Evolutionary conservation across 2,888 invertebrate genomes (phyloP).

Genomic region (Alloplasta piceator): DNA sequence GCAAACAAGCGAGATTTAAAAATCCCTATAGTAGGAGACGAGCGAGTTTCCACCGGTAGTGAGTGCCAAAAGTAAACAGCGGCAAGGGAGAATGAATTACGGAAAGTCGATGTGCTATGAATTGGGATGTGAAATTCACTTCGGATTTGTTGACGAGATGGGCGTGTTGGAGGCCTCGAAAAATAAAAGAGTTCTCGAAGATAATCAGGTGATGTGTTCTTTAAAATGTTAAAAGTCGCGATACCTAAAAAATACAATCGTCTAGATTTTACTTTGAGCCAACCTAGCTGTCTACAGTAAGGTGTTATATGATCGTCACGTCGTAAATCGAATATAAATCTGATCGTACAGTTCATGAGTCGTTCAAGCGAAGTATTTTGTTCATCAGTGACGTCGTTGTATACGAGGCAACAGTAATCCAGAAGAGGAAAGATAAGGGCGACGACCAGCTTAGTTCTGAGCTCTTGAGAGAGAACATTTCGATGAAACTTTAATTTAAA

Average conservation of each 20-base stretch:
- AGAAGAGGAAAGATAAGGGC: constrained; percentile 6
- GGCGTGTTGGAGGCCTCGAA: no score
- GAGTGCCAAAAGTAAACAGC: background rate
- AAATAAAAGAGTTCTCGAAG: no score
- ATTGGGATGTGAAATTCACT: background rate
- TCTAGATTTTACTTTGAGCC: background rate
- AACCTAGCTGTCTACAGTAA: background rate
- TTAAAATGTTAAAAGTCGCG: background rate
- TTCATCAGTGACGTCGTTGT: background rate
- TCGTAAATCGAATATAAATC: constrained; percentile 15
- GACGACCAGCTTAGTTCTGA: background rate
- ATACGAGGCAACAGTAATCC: constrained; percentile 18
- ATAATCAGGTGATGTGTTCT: background rate
- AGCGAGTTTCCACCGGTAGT: background rate
- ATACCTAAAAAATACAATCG: background rate
- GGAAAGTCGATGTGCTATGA: background rate
- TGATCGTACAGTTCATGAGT: background rate
- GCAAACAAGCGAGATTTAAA: background rate
- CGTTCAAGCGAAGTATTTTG: background rate
- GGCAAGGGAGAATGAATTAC: background rate
- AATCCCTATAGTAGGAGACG: background rate
- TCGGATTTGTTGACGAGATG: background rate
- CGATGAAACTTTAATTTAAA: no score
- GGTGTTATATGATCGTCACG: constrained; percentile 9
- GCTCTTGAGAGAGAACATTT: no score